Conservation (phyloP, 2,113 vertebrate genomes). For the Muntiacus reevesi region DNA sequence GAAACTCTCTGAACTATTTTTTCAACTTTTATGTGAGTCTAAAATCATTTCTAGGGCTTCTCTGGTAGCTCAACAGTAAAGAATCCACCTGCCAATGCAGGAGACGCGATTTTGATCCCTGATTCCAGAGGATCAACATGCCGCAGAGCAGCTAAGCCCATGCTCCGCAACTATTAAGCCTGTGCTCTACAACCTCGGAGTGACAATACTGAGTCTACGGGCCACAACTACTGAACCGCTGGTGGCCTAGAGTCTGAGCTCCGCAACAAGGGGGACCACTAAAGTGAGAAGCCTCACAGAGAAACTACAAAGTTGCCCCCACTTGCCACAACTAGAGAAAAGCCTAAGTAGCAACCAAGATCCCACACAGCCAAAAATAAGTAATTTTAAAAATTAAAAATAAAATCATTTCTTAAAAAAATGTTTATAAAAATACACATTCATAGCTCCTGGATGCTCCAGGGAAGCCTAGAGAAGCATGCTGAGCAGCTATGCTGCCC, state of each 20-base stretch:
- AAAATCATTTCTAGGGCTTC: neutral
- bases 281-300: neutral
- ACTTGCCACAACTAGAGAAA: neutral
- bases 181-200: neutral
- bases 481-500: neutral
- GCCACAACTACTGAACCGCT: neutral
- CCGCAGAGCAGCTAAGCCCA: neutral
- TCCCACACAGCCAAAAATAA: neutral
- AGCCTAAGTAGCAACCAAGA: neutral
- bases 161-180: neutral
- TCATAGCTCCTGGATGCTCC: neutral
- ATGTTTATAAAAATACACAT: neutral
- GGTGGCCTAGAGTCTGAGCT: neutral
- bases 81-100: neutral
- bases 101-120: neutral
- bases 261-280: neutral
- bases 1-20: neutral
- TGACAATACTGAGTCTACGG: neutral
- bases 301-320: neutral
- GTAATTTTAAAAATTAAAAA: neutral
- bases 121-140: neutral
- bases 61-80: neutral
- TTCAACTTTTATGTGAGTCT: neutral
- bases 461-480: neutral
- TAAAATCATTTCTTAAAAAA: neutral